Base-by-base conservation (phyloP, 2,113 vertebrate genomes). In the Empidonax alnorum region DNA sequence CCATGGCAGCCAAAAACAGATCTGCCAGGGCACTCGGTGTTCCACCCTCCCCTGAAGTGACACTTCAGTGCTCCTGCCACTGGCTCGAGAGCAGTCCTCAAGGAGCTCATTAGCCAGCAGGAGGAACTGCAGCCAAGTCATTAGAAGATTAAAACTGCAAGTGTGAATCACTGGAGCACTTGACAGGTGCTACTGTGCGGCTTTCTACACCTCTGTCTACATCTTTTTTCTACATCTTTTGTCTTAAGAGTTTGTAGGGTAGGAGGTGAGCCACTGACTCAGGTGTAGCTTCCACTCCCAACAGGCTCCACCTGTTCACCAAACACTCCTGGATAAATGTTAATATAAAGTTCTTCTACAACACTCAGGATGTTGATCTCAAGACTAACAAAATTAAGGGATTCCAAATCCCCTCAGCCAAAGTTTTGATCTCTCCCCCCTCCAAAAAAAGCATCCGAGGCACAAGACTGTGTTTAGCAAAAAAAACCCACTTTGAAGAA, bases 11-110 rank as follows among this genome's bases (percentile, higher is more conserved):
- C 59, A 71, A 39, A 42, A 41, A n/a, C n/a, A 21, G 44, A 31
- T 0, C 0, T 41, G 88, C 9, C 52, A 55, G 39, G 30, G 6
- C 11, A 74, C 23, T 52, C 25, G 12, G 12, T 0, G 0, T 46
- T 52, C 55, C 56, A 7, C 33, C 62, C 37, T 35, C 59, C 53
- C 77, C 62, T 82, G 5, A 49, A 92, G 39, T 13, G 52, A 90
- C 5, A 12, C n/a, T 76, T 81, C 1, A 1, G 44, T 11, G 31
- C 58, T 79, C 37, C 33, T 74, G 44, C 55, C 1, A 8, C 44
- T 25, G 72, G 37, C 65, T 80, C 49, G 16, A 67, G 47, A 65
- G 52, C 56, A 49, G 46, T 14, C 41, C 83, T 42, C 49, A 73
- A 31, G 35, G 59, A 53, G 37, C 28, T 66, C 77, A 39, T 63